Conservation (phyloP, 2,888 invertebrate species). For the Chymomyza fuscimana region DNA sequence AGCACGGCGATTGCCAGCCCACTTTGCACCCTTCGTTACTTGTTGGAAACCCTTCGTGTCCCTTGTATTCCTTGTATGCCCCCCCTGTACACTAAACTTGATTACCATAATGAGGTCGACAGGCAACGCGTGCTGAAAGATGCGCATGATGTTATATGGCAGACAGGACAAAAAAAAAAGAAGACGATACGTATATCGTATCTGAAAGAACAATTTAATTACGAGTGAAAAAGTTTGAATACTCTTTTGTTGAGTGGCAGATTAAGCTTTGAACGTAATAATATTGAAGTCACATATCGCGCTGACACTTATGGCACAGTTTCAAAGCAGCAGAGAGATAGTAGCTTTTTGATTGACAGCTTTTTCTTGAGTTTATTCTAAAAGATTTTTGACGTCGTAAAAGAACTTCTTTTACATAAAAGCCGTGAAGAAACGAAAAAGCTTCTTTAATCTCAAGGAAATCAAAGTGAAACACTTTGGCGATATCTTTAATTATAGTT, state of each 20-base stretch:
- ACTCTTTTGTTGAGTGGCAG: not conserved
- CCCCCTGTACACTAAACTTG: conserved; percentile 22
- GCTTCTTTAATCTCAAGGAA: too few species aligned
- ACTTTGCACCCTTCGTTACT: conserved; percentile 11
- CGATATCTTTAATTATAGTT: too few species aligned
- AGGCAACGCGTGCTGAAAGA: conserved; percentile 21
- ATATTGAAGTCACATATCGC: too few species aligned
- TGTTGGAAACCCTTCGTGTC: conserved; percentile 3
- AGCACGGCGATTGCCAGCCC: conserved; percentile 64
- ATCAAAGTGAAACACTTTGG: too few species aligned
- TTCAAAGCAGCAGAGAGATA: too few species aligned
- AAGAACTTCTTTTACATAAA: too few species aligned
- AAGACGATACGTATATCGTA: not conserved
- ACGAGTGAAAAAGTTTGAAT: not conserved
- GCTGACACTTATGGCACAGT: too few species aligned
- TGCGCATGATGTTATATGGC: not conserved
- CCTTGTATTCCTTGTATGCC: not conserved
- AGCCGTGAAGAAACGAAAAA: too few species aligned
- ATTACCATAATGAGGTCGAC: conserved; percentile 64
- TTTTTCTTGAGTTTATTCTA: too few species aligned
- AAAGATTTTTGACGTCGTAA: too few species aligned
- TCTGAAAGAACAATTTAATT: not conserved
- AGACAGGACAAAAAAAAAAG: not conserved
- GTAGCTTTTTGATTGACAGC: too few species aligned
- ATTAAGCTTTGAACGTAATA: too few species aligned